These are phyloP conservation scores for Indri indri DNA, from an alignment of 2,113 vertebrate genomes.

Conservation along the genomic window DNA sequence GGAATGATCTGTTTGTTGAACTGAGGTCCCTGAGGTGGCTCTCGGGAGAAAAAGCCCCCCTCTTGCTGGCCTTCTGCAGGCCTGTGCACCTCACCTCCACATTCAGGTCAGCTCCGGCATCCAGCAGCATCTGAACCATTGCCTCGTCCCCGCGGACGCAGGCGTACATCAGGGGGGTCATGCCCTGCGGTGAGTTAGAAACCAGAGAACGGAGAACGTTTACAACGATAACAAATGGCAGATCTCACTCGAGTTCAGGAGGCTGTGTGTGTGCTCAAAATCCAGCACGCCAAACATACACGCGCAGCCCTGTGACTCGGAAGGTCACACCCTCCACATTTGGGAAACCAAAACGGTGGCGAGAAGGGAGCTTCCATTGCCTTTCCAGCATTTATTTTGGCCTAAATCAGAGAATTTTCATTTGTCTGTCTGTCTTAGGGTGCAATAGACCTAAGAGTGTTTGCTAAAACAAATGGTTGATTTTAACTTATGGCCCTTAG, in stretches of 20 bases:
- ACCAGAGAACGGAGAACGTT: conserved; percentile 75
- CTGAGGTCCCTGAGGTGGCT: neutral
- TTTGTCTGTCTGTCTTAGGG: neutral
- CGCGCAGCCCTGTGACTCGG: fast-evolving
- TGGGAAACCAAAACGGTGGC: neutral
- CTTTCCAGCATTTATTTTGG: neutral
- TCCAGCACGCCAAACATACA: neutral
- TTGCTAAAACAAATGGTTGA: neutral
- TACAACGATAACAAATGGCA: conserved; percentile 49
- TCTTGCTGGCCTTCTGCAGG: neutral
- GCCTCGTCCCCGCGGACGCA: conserved; percentile 98
- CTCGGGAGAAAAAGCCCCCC: neutral
- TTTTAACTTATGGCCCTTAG: neutral
- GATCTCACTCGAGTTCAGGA: neutral
- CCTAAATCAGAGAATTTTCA: neutral
- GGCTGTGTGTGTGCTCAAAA: neutral
- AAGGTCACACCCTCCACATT: neutral
- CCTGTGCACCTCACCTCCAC: conserved; percentile 92
- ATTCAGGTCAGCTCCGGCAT: conserved; percentile 98
- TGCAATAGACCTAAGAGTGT: neutral
- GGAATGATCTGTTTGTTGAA: neutral
- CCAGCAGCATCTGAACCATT: conserved; percentile 99
- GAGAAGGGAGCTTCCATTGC: too few species aligned
- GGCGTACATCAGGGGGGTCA: conserved; percentile 99
- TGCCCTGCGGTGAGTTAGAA: conserved; percentile 89